Evolutionary conservation across 2,797 vertebrate genomes (phyloP), one percentile per base, ranked within the genome.

Genomic region (Scomberomorus guttatus): DNA sequence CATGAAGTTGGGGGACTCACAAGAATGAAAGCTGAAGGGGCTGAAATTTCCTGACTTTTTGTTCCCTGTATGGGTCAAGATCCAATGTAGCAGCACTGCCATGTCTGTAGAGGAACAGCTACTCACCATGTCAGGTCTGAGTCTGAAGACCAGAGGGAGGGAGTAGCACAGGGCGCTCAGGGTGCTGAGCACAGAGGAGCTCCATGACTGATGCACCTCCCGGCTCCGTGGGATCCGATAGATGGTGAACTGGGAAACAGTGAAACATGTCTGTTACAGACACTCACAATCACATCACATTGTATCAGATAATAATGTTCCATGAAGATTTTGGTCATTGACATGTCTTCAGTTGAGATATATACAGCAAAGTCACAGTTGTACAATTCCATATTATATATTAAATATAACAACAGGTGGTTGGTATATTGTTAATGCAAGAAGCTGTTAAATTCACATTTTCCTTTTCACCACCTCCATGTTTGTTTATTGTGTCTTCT

Each of bases 141-240:
- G 87, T 83, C 74, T 95, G 89, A 94, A 95, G 85, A 96, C 92
- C 83, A 98, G 88, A 9, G 96, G 97, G 12, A 98, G 20, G 27
- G 96, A 96, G 48, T 92, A 91, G 13, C 95, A 69, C 24, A 95
- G 69, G 64, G 98, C 95, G 0, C 87, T 85, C 0, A 98, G 46
- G 0, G 97, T 97, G 84, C 96, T 97, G 76, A 96, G 3, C 42
- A 96, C 87, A 0, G 98, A 95, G 10, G 98, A 97, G 7, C 79
- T 92, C 98, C 97, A 99, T 0, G 98, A 95, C 76, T 99, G 98
- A 29, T 82, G 92, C 14, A 99, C 98, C 90, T 99, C 98, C 0
- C 98, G 95, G 88, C 97, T 98, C 6, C 98, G 95, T 24, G 98
- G 97, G 89, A 99, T 95, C 54, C 92, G 93, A 79, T 95, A 93